Base-by-base conservation (phyloP, 2,888 invertebrate species). In the Uloborus plumipes region DNA sequence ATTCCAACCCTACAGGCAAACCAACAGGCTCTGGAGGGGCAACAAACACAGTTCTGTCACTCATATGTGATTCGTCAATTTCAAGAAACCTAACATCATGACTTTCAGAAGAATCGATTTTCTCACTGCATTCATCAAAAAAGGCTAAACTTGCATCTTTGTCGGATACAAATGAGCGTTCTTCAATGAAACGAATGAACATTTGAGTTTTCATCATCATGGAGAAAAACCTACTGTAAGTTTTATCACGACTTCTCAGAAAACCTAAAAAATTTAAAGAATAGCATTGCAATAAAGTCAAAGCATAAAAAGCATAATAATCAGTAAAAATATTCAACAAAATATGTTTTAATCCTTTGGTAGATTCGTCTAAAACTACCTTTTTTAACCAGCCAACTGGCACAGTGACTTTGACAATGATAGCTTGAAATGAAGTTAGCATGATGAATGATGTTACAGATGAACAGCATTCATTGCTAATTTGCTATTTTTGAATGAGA, bases 101-200 rank as follows among this genome's bases (percentile, higher is more conserved):
- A n/a, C 73, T 77, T 13, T 84, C 78, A 26, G 73, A 61, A 14
- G 67, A 58, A 61, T 87, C 87, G 9, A 88, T 86, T 88, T 94
- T 93, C 88, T 97, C 97, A 11, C 95, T 94, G 89, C 98, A 99
- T 88, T 99, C 98, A 89, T 99, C 99, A 88, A 99, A 99, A 90
- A 97, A 97, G 16, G 95, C 96, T 78, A 99, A 91, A 65, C 97
- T 96, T 84, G 96, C 96, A 90, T 99, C 98, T 87, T 95, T 96
- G 88, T 98, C 98, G n/a, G 97, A 97, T 0, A 98, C 97, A 90
- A 99, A 99, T 86, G 98, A 98, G 22, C 99, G 92, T 89, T 99
- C 99, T 89, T 99, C 99, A 85, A 99, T 98, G 90, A 99, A 99
- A 71, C 98, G 93, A 86, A 96, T 97, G 90, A 98, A 99, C 94